phyloP scores from a whole-genome alignment of 2,888 invertebrate genomes.

The Idaea aversata region DNA sequence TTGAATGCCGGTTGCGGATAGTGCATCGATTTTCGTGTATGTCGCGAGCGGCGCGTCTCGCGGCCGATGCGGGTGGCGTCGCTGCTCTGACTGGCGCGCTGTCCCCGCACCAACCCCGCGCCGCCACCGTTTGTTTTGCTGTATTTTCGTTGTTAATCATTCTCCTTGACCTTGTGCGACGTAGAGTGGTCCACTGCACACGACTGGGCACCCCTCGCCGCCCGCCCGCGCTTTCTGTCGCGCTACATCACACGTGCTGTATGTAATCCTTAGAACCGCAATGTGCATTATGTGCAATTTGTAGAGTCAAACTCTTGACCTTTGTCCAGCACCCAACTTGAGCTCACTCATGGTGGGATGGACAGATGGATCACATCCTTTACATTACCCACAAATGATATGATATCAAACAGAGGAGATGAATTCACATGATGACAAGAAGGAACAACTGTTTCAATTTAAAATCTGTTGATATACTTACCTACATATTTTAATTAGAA shows the following conservation, averaged over 20 bases:
- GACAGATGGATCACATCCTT: neutral
- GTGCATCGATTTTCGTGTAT: slow-evolving; percentile 76
- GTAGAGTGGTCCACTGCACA: slow-evolving; percentile 80
- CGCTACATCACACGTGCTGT: slow-evolving; percentile 71
- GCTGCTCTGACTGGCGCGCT: slow-evolving; percentile 72
- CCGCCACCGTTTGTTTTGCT: slow-evolving; percentile 78
- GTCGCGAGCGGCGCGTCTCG: slow-evolving; percentile 68
- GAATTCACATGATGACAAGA: neutral
- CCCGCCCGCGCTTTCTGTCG: slow-evolving; percentile 63
- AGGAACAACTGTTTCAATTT: neutral
- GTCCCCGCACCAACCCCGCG: slow-evolving; percentile 62
- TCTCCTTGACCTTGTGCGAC: slow-evolving; percentile 81
- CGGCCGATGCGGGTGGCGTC: slow-evolving; percentile 73
- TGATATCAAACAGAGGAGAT: neutral
- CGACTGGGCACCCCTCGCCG: slow-evolving; percentile 73
- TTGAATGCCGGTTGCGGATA: slow-evolving; percentile 69
- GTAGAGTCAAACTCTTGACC: slow-evolving; percentile 34
- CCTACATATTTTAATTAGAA: too few species aligned
- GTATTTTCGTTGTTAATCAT: slow-evolving; percentile 82
- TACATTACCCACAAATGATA: neutral
- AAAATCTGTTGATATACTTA: neutral
- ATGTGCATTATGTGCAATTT: slow-evolving; percentile 36
- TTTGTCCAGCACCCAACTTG: slow-evolving; percentile 33
- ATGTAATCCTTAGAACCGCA: slow-evolving; percentile 35
- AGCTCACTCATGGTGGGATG: neutral